phyloP scores from a whole-genome alignment of 2,797 vertebrate species.

The Tinamus major region DNA sequence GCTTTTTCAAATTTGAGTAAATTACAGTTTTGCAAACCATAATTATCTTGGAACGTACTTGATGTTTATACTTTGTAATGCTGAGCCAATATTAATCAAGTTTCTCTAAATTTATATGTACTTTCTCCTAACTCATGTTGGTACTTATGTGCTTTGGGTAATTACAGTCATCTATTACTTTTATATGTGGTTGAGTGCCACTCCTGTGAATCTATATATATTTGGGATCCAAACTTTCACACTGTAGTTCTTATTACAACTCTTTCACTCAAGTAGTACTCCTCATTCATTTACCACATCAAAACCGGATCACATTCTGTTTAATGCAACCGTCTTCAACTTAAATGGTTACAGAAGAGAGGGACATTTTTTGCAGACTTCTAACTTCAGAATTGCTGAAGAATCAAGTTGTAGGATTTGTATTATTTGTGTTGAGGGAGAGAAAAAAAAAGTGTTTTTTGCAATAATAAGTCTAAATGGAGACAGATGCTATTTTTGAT shows the following conservation, averaged over 20 bases:
- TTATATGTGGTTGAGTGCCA: not conserved
- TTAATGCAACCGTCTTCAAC: conserved; percentile 56
- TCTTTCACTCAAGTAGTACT: not conserved
- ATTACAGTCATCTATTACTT: conserved; percentile 48
- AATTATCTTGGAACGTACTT: conserved; percentile 59
- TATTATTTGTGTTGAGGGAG: not conserved
- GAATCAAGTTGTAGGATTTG: not conserved
- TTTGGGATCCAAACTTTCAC: not conserved
- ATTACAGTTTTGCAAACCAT: conserved; percentile 64
- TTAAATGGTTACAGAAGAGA: conserved; percentile 12
- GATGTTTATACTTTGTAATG: conserved; percentile 54
- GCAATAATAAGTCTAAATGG: not conserved
- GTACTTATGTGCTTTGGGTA: conserved; percentile 11
- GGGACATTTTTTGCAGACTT: conserved; percentile 24
- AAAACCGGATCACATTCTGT: conserved; percentile 54
- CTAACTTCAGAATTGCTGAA: not conserved
- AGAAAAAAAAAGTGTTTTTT: not conserved
- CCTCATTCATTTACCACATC: conserved; percentile 22
- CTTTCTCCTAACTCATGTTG: conserved; percentile 10
- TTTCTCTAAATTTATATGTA: conserved; percentile 57
- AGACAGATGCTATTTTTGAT: not conserved
- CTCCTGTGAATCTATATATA: not conserved
- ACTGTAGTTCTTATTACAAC: not conserved
- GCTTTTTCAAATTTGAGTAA: conserved; percentile 67
- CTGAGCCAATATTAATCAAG: conserved; percentile 66